Evolutionary conservation across 2,113 vertebrate species (phyloP), one percentile per base, ranked within the genome.

Genomic region (Uropsilus gracilis): DNA sequence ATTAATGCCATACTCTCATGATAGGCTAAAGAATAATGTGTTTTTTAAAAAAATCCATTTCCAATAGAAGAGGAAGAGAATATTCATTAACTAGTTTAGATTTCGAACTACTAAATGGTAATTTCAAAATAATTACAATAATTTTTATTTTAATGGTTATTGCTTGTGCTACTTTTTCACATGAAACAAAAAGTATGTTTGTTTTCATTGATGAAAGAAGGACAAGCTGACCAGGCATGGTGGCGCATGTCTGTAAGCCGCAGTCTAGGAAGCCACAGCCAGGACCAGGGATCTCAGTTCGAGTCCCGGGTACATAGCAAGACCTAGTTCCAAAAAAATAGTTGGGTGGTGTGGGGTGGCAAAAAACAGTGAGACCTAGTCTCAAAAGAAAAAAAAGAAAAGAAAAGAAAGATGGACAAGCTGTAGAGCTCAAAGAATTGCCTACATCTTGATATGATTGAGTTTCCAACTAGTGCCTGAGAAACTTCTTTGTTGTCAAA

Each of bases 401-500:
- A n/a, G n/a, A n/a, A n/a, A n/a, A n/a, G n/a, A n/a, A n/a, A 94
- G 68, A 50, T 61, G 10, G 1, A 72, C 55, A 63, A 55, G 28
- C n/a, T 76, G 94, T 86, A 64, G 20, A 92, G 4, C 0, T 0
- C 13, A 34, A 77, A 64, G 5, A 20, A 46, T 14, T 90, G 30
- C 61, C 69, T 85, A 24, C 14, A 73, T 94, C 73, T 89, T 91
- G 30, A 86, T 95, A 83, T 0, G 5, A 69, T 30, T 95, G 64
- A 95, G n/a, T 96, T 95, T 73, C 1, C 20, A 81, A 10, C 14
- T 71, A 44, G 77, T 93, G 32, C 48, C 17, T 91, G 81, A 90
- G 90, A 95, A 80, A 44, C 50, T 85, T 82, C 75, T 46, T 32
- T 85, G 64, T 69, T 86, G 30, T 68, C 94, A 55, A 94, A 86